Evolutionary conservation across 2,113 vertebrate species (phyloP), one percentile per base, ranked within the genome.

Genomic region (Sylvilagus bachmani): DNA sequence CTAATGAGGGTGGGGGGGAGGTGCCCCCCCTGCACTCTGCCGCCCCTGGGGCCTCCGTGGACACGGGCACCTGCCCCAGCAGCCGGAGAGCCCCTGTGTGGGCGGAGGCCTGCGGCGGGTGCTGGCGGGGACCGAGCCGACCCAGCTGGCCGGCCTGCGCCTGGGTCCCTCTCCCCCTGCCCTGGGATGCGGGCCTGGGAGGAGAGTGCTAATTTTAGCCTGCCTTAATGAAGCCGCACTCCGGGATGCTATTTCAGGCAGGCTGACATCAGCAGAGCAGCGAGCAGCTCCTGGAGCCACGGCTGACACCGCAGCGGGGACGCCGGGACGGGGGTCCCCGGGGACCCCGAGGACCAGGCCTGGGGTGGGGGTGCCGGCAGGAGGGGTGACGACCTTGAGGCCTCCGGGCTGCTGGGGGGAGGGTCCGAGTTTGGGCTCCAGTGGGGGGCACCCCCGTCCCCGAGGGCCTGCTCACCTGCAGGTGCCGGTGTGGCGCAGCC

Each of bases 171-270:
- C 3, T 81, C 31, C 74, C 51, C 85, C 80, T 7, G 4, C 53
- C 51, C 3, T 5, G 17, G 14, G 55, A 58, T 58, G 44, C 91
- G 67, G 29, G 67, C 88, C 4, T 83, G 44, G 84, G 95, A 97
- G 75, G 1, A 0, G 19, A 0, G 19, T 79, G 97, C 98, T 98
- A 98, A 98, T 98, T 98, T 98, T 98, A 98, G 98, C 89, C 44
- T 31, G 86, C 73, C 95, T 92, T 98, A 98, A 98, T 97, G 98
- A 98, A 98, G 97, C 96, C 70, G 86, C 97, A 25, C 27, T 96
- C 96, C 92, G 95, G 91, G 92, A 92, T 96, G 94, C 98, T 98
- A 98, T 98, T 98, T 98, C 98, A 91, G 97, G 97, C 96, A 93
- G 77, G 96, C 97, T 98, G 97, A 98, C 97, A 97, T 97, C 98